Conservation (phyloP, 1,140 invertebrate genomes). For the Heliconius hewitsoni region DNA sequence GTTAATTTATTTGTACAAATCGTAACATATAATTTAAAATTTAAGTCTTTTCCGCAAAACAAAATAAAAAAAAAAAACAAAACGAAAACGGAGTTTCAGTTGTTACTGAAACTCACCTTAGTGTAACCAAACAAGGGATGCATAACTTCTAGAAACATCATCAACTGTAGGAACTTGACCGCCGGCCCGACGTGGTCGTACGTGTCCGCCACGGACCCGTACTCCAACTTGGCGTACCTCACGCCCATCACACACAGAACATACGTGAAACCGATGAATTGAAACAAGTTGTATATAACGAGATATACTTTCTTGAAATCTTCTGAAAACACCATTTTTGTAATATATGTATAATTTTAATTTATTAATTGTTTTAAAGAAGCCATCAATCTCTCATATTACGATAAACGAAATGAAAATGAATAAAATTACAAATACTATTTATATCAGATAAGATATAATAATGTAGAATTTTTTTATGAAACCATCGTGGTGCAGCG, state of each 20-base stretch:
- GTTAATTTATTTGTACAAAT: too few species aligned
- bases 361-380: background rate
- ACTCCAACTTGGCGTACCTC: constrained; percentile 87
- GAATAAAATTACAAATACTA: background rate
- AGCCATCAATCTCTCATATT: background rate
- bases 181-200: constrained; percentile 90
- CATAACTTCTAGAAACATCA: constrained; percentile 93
- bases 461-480: background rate
- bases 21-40: too few species aligned
- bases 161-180: constrained; percentile 90
- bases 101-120: constrained; percentile 82
- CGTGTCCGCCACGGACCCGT: constrained; percentile 87
- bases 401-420: background rate
- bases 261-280: constrained; percentile 94
- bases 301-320: constrained; percentile 93
- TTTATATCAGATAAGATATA: background rate
- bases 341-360: background rate
- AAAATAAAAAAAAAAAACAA: background rate
- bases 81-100: too few species aligned
- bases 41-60: background rate
- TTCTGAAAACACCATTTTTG: constrained; percentile 82
- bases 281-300: constrained; percentile 94
- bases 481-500: too few species aligned
- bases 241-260: constrained; percentile 88
- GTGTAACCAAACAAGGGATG: constrained; percentile 95